Percentiles rank a stretch among this genome's conserved stretches.
phyloP scores from a whole-genome alignment of 2,888 invertebrate species.

The Scaptomyza cyrtandrae region DNA sequence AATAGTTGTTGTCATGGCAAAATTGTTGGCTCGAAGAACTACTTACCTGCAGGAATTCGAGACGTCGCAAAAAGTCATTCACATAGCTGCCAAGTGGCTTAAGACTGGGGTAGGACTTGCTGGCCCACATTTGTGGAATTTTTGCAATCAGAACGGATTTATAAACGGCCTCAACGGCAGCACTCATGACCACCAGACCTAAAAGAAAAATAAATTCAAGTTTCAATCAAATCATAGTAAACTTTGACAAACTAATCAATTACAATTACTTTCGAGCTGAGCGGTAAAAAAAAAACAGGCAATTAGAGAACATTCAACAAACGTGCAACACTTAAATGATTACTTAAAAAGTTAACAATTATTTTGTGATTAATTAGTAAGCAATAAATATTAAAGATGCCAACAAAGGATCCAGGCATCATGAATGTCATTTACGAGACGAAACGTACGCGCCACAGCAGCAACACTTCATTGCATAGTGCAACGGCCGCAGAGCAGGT shows the following conservation, averaged over 20 bases:
- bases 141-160: conserved; percentile 92
- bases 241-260: conserved; percentile 23
- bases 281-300: not conserved
- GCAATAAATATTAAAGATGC: conserved; percentile 17
- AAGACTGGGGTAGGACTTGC: conserved; percentile 94
- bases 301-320: conserved; percentile 29
- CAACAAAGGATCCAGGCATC: conserved; percentile 8
- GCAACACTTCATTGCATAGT: conserved; percentile 19
- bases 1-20: conserved; percentile 16
- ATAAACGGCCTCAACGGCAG: conserved; percentile 93
- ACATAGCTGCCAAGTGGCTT: conserved; percentile 96
- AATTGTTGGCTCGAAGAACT: conserved; percentile 9
- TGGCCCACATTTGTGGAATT: conserved; percentile 93
- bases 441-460: conserved; percentile 32
- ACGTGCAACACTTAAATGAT: conserved; percentile 32
- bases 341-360: conserved; percentile 20
- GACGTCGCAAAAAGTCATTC: conserved; percentile 92
- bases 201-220: not conserved
- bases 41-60: conserved; percentile 92
- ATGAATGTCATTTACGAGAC: conserved; percentile 38
- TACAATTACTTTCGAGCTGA: conserved; percentile 4
- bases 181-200: conserved; percentile 95
- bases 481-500: not conserved
- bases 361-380: conserved; percentile 1
- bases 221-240: conserved; percentile 5